Base-by-base conservation (phyloP, 2,888 invertebrate species). In the Linyphia triangularis region DNA sequence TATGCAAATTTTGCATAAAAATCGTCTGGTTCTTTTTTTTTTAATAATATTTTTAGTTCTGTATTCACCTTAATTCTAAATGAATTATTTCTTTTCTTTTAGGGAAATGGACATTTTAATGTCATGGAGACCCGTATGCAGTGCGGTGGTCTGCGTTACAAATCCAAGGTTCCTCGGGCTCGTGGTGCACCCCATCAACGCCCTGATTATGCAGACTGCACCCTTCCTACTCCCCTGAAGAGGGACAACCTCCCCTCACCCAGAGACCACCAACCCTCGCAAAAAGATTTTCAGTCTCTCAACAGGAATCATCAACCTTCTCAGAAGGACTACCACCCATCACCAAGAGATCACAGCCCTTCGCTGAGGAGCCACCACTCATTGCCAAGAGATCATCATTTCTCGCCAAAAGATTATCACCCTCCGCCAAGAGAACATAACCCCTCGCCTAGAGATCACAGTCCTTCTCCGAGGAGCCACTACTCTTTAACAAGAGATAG, bases 131-230 rank as follows among this genome's bases (percentile, higher is more conserved):
- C 22, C 3, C 22, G 67, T 10, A 19, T 28, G 28, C 82, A 73
- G 30, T 40, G 61, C 22, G 86, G 81, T 43, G 61, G 75, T 61
- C 26, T 81, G 59, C 81, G 86, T 3, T 75, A 75, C n/a, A 88
- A 82, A 33, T 88, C 86, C 33, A 88, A 81, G 59, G 86, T 88
- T 22, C 86, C 86, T 57, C 79, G 86, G 1, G 81, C 86, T 26
- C 81, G 86, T n/a, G 33, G 51, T 30, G 70, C 70, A 22, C 51
- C 16, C 30, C 30, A 22, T 22, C 69, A 57, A 26, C 43, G 81
- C 4, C 57, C 40, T 19, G 86, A 81, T 3, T 69, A 51, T 10
- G 30, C 57, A 1, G 67, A 81, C 2, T 30, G 5, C 22, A 5
- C 81, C 33, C n/a, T 57, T 24, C n/a, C 19, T 7, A 63, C 63